These are phyloP conservation scores for Monomorium pharaonis DNA, from an alignment of 1,140 invertebrate species.

Conservation along the genomic window DNA sequence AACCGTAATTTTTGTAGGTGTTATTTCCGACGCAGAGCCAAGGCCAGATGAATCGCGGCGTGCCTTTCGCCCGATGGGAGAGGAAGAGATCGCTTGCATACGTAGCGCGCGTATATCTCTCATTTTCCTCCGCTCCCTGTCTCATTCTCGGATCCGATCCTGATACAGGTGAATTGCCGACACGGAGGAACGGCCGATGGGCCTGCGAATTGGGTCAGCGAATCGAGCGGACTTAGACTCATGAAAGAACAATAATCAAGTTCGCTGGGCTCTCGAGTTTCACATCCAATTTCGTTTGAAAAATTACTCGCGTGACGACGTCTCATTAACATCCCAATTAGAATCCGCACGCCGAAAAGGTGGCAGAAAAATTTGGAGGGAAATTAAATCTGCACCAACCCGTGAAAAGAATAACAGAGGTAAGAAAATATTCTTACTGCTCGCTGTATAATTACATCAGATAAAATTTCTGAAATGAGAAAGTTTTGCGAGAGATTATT, in stretches of 20 bases:
- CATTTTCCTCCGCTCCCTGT: background rate
- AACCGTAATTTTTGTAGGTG: background rate
- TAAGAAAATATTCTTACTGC: background rate
- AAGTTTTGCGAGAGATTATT: background rate
- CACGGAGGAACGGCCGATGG: conserved; percentile 22
- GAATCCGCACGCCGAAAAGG: background rate
- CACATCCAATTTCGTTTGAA: conserved; percentile 17
- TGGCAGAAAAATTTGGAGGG: background rate
- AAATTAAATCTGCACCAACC: background rate
- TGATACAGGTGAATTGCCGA: conserved; percentile 57
- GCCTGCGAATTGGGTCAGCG: conserved; percentile 63
- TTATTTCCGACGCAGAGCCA: conserved; percentile 41
- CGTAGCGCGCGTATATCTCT: background rate
- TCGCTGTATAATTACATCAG: background rate
- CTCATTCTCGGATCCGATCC: conserved; percentile 28
- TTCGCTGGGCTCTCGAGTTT: conserved; percentile 23
- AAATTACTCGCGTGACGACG: conserved; percentile 10
- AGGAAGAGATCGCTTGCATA: conserved; percentile 11
- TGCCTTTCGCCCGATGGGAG: conserved; percentile 66
- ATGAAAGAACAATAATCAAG: conserved; percentile 40
- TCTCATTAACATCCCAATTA: conserved; percentile 45
- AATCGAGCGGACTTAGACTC: conserved; percentile 36
- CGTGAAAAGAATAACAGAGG: background rate
- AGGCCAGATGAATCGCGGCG: conserved; percentile 28
- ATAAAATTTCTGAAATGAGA: background rate